These are phyloP conservation scores for Astreopora myriophthalma DNA, from an alignment of 64 coral and sea anemone species.

Conservation along the genomic window DNA sequence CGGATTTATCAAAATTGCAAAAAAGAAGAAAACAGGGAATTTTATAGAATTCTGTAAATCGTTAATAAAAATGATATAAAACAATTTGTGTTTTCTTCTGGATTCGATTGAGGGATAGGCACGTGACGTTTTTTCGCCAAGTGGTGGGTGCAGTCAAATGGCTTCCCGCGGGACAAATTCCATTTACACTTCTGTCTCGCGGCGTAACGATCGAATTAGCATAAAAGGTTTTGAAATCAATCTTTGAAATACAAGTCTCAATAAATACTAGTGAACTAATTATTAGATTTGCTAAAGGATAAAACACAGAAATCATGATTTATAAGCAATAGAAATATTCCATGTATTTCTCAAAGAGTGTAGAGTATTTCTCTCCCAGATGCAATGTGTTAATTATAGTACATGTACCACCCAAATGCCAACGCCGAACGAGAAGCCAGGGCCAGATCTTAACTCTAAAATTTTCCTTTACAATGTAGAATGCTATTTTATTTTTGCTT, in stretches of 20 bases:
- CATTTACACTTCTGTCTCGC: constrained; percentile 16
- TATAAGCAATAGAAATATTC: constrained; percentile 10
- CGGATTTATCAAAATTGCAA: constrained; percentile 50
- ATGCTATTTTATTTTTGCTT: constrained; percentile 47
- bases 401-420: constrained; percentile 29
- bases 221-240: constrained; percentile 47
- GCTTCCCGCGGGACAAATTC: constrained; percentile 15
- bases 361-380: constrained; percentile 37
- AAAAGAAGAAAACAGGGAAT: constrained; percentile 51
- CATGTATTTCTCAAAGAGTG: constrained; percentile 34
- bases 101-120: constrained; percentile 28
- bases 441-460: constrained; percentile 43
- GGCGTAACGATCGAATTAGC: constrained; percentile 18
- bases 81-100: constrained; percentile 46
- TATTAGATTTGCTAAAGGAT: constrained; percentile 52
- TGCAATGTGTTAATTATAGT: constrained; percentile 40
- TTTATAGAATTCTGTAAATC: constrained; percentile 57
- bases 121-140: constrained; percentile 54
- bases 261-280: constrained; percentile 43
- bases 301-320: constrained; percentile 41
- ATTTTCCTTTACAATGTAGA: constrained; percentile 22
- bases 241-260: constrained; percentile 41
- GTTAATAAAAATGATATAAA: constrained; percentile 27
- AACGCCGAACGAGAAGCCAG: constrained; percentile 40
- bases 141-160: constrained; percentile 23